Conservation (phyloP, 2,797 vertebrate species). For the Gymnothorax javanicus region DNA sequence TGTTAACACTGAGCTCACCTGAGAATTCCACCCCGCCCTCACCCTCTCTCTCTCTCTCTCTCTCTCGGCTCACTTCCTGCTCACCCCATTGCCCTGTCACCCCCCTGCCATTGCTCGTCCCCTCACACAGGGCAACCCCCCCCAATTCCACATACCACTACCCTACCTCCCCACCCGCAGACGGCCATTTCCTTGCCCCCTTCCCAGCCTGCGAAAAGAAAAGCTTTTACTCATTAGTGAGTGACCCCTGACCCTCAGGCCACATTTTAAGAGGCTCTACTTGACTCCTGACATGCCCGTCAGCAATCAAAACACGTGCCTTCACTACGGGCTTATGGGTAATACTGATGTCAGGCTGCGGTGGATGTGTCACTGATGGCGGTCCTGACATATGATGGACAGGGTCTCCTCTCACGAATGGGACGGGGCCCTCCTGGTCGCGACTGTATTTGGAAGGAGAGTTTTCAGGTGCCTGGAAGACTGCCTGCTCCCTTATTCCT, state of each 20-base stretch:
- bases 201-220: conserved; percentile 63
- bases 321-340: conserved; percentile 53
- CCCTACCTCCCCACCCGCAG: conserved; percentile 44
- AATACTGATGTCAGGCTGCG: conserved; percentile 44
- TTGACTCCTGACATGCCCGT: conserved; percentile 80
- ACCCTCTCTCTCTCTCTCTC: conserved; percentile 25
- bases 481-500: neutral
- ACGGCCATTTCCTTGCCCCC: conserved; percentile 70
- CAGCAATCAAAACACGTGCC: conserved; percentile 73
- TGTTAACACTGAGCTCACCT: conserved; percentile 68
- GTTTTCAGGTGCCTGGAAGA: neutral
- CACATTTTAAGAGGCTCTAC: conserved; percentile 81
- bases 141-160: conserved; percentile 8
- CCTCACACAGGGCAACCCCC: conserved; percentile 62
- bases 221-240: conserved; percentile 77
- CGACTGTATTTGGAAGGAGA: neutral
- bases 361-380: conserved; percentile 66
- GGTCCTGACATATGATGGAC: conserved; percentile 68
- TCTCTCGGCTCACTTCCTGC: conserved; percentile 62
- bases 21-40: conserved; percentile 69
- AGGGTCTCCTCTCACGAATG: conserved; percentile 59
- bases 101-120: conserved; percentile 52
- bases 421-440: neutral
- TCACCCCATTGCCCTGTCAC: conserved; percentile 48
- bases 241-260: conserved; percentile 71